phyloP scores from a whole-genome alignment of 2,113 vertebrate genomes.

The Cololabis saira region DNA sequence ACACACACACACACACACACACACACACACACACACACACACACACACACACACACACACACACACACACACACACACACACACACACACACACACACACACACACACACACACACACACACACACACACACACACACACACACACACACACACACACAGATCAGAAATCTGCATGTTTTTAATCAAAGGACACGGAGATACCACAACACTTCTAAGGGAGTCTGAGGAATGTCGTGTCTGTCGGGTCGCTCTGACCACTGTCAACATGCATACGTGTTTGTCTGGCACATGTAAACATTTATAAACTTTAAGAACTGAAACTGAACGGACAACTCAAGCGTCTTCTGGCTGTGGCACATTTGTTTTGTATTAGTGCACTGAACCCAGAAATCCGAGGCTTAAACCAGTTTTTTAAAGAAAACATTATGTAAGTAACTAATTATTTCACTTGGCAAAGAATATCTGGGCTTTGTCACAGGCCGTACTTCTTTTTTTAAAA shows the following conservation, averaged over 20 bases:
- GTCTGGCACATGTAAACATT: conserved; percentile 4
- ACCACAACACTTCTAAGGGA: conserved; percentile 45
- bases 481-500: conserved; percentile 11
- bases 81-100: no score
- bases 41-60: background rate
- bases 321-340: conserved; percentile 11
- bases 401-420: conserved; percentile 29
- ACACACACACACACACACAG: no score
- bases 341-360: conserved; percentile 25
- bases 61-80: no score
- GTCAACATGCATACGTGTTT: conserved; percentile 1
- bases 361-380: conserved; percentile 34
- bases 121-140: background rate
- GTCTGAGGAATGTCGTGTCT: background rate
- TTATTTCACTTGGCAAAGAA: conserved; percentile 56
- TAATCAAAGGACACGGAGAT: conserved; percentile 28
- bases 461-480: conserved; percentile 47
- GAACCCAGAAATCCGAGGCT: conserved; percentile 28
- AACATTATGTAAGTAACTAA: conserved; percentile 54
- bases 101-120: no score
- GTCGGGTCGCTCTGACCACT: background rate
- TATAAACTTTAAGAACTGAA: conserved; percentile 1
- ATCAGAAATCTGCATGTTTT: conserved; percentile 25
- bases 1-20: conserved; percentile 23
- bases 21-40: conserved; percentile 9